These are phyloP conservation scores for Cryptotis parvus DNA, from an alignment of 2,113 vertebrate genomes.

Conservation along the genomic window DNA sequence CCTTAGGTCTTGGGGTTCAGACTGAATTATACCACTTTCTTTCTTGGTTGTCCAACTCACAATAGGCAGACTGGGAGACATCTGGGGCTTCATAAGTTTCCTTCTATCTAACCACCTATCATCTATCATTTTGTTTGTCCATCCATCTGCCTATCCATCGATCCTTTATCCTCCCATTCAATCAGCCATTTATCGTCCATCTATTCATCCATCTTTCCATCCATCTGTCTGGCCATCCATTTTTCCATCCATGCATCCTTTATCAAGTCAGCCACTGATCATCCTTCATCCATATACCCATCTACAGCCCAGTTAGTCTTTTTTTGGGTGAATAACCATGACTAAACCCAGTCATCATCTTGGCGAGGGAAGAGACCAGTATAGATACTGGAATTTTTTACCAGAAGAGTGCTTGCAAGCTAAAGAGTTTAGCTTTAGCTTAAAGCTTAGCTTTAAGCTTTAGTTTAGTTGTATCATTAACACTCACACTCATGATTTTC, in stretches of 20 bases:
- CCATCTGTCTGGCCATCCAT: not conserved
- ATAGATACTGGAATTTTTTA: too few species aligned
- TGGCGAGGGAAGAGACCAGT: not conserved
- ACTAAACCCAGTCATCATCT: not conserved
- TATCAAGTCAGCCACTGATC: not conserved
- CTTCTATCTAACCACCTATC: not conserved
- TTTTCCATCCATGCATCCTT: not conserved
- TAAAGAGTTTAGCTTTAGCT: too few species aligned
- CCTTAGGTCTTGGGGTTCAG: not conserved
- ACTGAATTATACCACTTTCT: not conserved
- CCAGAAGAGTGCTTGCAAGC: too few species aligned
- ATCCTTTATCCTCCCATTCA: not conserved
- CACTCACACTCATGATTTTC: not conserved
- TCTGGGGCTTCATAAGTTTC: not conserved
- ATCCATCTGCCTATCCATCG: not conserved
- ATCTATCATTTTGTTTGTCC: not conserved
- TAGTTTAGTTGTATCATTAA: too few species aligned
- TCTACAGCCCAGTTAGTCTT: too few species aligned
- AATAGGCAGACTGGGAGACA: not conserved
- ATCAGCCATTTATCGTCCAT: not conserved
- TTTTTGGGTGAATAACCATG: not conserved
- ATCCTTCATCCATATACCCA: not conserved
- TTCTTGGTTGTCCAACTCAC: not conserved
- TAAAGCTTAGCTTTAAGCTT: too few species aligned
- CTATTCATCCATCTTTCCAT: not conserved